Evolutionary conservation across 2,797 vertebrate genomes (phyloP), one percentile per base, ranked within the genome.

Genomic region (Melanitta fusca): DNA sequence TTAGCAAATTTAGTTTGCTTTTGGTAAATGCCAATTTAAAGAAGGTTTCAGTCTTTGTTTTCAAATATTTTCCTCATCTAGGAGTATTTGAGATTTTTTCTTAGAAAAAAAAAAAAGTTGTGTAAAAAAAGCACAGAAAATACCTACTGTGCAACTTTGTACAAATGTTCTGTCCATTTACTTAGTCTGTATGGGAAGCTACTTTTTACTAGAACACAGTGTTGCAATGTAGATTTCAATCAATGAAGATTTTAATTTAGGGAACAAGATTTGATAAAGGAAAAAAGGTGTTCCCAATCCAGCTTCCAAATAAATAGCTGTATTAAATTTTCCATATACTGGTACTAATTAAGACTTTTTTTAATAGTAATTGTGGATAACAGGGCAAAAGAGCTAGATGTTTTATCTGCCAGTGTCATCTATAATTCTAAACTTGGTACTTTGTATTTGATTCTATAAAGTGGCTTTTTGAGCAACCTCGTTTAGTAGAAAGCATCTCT

Each of bases 1-100:
- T 70, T 60, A 45, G 84, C 72, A 89, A 90, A 94, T 73, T 73
- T 21, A 34, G 72, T 97, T 96, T 96, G 71, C 92, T 79, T 97
- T 86, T 88, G 87, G 88, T 93, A 89, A 96, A 34, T 89, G 80
- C 78, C 77, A 94, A 72, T 81, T 93, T 81, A 74, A 88, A 53
- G 47, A 82, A 53, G 74, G 62, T 82, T 91, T 88, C 70, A 93
- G 75, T 34, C 41, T 49, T 28, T 77, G 64, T 78, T 85, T 65
- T 80, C 79, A 62, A 88, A 82, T 82, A 49, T 62, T 93, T 75
- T 75, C 57, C 60, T 90, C 32, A 7, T 22, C 28, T 20, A 83
- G 79, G 54, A 83, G 19, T 83, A 66, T 19, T 53, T 60, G 58
- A 95, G 84, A n/a, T 17, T 64, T 47, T n/a, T n/a, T 39, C 43